Conservation (phyloP, 2,797 vertebrate genomes). For the Sebastes kiyomatsui region DNA sequence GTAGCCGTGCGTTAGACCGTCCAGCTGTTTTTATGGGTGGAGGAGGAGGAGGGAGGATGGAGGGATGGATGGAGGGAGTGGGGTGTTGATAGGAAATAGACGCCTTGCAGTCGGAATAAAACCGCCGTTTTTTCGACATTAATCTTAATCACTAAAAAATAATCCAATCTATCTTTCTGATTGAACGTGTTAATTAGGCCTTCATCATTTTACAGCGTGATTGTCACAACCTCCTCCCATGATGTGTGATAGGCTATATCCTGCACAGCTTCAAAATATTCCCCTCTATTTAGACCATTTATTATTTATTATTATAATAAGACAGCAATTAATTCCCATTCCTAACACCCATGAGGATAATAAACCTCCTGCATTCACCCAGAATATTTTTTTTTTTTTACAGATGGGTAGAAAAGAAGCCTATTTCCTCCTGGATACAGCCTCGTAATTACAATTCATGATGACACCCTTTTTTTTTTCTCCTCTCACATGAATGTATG, state of each 20-base stretch:
- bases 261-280: constrained; percentile 20
- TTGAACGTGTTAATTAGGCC: constrained; percentile 64
- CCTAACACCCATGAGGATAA: neutral
- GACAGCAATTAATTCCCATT: neutral
- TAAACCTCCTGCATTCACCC: neutral
- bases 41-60: constrained; percentile 51
- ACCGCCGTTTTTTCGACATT: constrained; percentile 15
- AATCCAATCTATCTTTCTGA: neutral
- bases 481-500: constrained; percentile 14
- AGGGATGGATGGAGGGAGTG: constrained; percentile 34
- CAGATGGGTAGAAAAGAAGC: constrained; percentile 12
- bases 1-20: constrained; percentile 55
- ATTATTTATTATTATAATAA: neutral
- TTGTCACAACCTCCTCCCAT: constrained; percentile 61
- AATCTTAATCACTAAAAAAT: neutral
- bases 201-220: constrained; percentile 27
- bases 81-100: constrained; percentile 70
- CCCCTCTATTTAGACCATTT: neutral
- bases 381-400: neutral
- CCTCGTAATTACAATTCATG: constrained; percentile 62
- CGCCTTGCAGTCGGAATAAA: constrained; percentile 62
- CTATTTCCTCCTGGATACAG: constrained; percentile 49
- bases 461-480: constrained; percentile 61
- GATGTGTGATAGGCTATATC: constrained; percentile 57
- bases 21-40: constrained; percentile 80